A percentile compares a stretch with the other conserved stretches of the same genome.
These are phyloP conservation scores for Trachops cirrhosus DNA, from an alignment of 2,797 vertebrate species.

Conservation along the genomic window DNA sequence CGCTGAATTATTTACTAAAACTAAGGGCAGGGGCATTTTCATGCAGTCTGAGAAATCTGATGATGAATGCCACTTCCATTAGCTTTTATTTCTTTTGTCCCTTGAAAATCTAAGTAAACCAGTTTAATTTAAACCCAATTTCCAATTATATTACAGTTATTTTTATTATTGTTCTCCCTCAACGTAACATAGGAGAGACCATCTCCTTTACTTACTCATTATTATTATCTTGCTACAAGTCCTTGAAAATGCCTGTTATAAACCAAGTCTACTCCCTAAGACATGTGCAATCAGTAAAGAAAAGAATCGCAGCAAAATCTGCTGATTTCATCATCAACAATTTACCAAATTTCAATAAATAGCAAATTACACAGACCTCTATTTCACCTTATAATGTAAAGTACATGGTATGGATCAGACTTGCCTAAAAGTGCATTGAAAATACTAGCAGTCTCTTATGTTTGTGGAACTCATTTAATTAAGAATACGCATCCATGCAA, in stretches of 20 bases:
- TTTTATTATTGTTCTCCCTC: slow-evolving; percentile 1
- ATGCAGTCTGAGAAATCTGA: not conserved
- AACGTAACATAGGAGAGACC: not conserved
- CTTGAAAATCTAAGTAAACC: not conserved
- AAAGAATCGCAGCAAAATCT: not conserved
- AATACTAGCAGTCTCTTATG: not conserved
- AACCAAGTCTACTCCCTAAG: not conserved
- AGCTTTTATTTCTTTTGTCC: slow-evolving; percentile 51
- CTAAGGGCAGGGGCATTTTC: slow-evolving; percentile 13
- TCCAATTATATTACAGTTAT: slow-evolving; percentile 25
- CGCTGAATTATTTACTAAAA: not conserved
- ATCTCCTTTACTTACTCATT: not conserved
- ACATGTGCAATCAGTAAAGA: not conserved
- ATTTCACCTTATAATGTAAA: not conserved
- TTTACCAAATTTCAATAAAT: not conserved
- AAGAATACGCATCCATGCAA: not conserved
- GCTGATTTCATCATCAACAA: not conserved
- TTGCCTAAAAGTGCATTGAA: not conserved
- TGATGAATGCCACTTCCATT: slow-evolving; percentile 46
- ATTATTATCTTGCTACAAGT: not conserved
- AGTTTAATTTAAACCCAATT: slow-evolving; percentile 47
- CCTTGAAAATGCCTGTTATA: not conserved
- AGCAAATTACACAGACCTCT: not conserved
- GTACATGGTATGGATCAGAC: not conserved
- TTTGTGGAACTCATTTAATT: slow-evolving; percentile 29